Percentiles rank a stretch among this genome's conserved stretches.
These are phyloP conservation scores for Ambastaia sidthimunki DNA, from an alignment of 2,797 vertebrate genomes.

Conservation along the genomic window DNA sequence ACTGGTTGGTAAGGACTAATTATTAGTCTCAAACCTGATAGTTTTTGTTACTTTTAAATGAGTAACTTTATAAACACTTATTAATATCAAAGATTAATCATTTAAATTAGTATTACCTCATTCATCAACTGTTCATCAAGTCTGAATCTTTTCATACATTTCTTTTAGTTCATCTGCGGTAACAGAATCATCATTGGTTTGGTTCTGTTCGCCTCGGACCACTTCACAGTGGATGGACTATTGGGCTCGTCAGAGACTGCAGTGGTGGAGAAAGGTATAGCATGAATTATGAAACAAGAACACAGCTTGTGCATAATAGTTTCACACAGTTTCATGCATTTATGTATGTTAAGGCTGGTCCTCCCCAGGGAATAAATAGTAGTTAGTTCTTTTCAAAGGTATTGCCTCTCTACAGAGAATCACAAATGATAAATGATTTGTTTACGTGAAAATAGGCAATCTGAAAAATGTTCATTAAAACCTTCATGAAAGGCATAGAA, in stretches of 20 bases:
- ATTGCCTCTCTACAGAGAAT: background rate
- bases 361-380: background rate
- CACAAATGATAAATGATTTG: background rate
- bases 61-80: background rate
- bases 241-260: constrained; percentile 90
- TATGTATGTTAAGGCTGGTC: background rate
- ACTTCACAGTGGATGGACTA: constrained; percentile 93
- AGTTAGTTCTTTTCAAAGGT: background rate
- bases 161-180: constrained; percentile 82
- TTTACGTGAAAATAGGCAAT: too few relatives aligned
- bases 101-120: background rate
- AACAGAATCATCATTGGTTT: constrained; percentile 86
- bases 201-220: constrained; percentile 91
- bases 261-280: constrained; percentile 95
- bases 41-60: background rate
- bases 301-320: background rate
- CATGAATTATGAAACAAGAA: constrained; percentile 41
- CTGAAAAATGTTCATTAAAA: too few relatives aligned
- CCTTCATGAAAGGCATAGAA: too few relatives aligned
- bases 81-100: background rate
- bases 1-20: constrained; percentile 73
- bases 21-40: background rate
- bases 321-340: too few relatives aligned
- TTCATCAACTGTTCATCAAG: background rate
- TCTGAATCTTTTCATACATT: background rate